phyloP scores from a whole-genome alignment of 2,113 vertebrate species.

The Cyprinus carpio region DNA sequence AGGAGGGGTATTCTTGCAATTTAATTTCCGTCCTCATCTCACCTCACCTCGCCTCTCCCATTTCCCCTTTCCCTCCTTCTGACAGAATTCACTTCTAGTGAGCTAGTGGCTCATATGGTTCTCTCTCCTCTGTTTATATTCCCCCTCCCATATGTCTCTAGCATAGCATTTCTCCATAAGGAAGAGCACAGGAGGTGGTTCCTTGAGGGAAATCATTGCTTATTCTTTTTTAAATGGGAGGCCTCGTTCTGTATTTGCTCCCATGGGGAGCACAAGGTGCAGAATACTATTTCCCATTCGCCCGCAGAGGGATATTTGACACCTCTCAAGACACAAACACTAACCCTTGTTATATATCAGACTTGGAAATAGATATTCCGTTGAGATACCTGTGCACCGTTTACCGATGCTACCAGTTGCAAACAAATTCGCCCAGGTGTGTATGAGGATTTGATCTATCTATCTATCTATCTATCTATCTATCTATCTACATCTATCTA shows the following conservation, averaged over 20 bases:
- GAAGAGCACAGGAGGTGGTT: conserved; percentile 6
- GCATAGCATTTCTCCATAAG: conserved; percentile 31
- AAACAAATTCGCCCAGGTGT: not conserved
- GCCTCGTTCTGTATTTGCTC: not conserved
- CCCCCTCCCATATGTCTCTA: conserved; percentile 40
- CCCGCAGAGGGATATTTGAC: conserved; percentile 8
- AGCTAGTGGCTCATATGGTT: conserved; percentile 24
- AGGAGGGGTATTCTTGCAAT: conserved; percentile 38
- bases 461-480: no score
- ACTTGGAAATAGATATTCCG: not conserved
- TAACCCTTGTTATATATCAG: conserved; percentile 2
- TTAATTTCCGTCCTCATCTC: conserved; percentile 36
- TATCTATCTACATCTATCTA: no score
- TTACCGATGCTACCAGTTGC: not conserved
- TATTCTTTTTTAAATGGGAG: conserved; percentile 34
- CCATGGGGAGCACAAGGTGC: not conserved
- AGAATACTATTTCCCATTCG: not conserved
- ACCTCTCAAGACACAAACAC: conserved; percentile 18
- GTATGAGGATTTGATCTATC: no score
- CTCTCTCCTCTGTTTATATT: conserved; percentile 41
- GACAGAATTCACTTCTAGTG: conserved; percentile 34
- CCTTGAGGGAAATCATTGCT: conserved; percentile 33
- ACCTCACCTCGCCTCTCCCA: conserved; percentile 25
- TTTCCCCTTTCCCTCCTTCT: conserved; percentile 30
- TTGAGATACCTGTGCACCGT: not conserved